phyloP scores from a whole-genome alignment of 2,797 vertebrate species.

The Crenichthys baileyi region DNA sequence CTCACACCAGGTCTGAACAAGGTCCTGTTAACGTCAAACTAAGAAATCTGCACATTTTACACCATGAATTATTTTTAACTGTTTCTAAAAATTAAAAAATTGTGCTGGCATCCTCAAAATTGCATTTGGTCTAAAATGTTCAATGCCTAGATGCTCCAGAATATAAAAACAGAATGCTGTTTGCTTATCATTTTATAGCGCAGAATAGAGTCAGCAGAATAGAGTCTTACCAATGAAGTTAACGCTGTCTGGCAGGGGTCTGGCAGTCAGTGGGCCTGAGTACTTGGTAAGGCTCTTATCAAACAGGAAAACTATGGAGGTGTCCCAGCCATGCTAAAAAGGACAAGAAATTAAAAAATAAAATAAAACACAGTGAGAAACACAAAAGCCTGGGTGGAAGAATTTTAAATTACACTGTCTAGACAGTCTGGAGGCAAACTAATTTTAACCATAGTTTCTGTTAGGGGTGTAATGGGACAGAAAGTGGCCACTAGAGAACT shows the following conservation, averaged over 20 bases:
- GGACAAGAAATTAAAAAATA: slow-evolving; percentile 22
- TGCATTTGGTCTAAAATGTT: not conserved
- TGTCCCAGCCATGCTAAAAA: slow-evolving; percentile 94
- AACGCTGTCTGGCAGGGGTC: slow-evolving; percentile 93
- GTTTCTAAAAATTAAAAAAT: not conserved
- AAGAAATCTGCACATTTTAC: not conserved
- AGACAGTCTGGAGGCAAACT: not conserved
- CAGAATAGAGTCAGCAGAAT: not conserved
- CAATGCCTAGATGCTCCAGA: not conserved
- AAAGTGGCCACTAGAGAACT: not conserved
- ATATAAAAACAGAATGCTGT: no score
- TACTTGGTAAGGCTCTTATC: slow-evolving; percentile 96
- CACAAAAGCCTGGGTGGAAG: not conserved
- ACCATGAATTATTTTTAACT: not conserved
- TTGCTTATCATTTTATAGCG: not conserved
- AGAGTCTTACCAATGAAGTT: slow-evolving; percentile 93
- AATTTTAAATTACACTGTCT: not conserved
- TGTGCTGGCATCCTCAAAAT: not conserved
- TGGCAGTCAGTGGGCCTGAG: slow-evolving; percentile 92
- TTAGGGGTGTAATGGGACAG: not conserved
- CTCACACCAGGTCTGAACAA: not conserved
- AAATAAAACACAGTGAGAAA: not conserved
- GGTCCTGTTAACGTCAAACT: not conserved
- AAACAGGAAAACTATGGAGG: slow-evolving; percentile 95
- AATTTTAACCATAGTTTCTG: not conserved